phyloP scores from a whole-genome alignment of 37 sponge, comb jelly and placozoan genomes.

The Aphrocallistes beatrix region DNA sequence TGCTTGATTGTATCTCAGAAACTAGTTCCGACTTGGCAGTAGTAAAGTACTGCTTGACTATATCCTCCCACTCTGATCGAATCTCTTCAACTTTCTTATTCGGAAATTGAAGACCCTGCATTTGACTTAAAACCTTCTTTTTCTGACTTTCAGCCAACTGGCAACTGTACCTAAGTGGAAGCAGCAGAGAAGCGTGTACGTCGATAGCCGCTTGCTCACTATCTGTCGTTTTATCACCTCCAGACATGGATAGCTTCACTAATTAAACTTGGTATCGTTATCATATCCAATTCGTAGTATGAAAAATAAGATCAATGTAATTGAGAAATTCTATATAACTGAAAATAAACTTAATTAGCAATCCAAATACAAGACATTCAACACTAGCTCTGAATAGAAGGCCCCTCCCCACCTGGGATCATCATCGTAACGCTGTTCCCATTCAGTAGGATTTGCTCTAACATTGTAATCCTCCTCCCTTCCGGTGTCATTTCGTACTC shows the following conservation, averaged over 20 bases:
- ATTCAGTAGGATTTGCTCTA: slow-evolving; percentile 89
- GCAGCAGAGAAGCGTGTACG: neutral
- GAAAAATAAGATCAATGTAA: no score
- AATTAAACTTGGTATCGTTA: no score
- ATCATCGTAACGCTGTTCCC: slow-evolving; percentile 93
- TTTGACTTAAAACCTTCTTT: neutral
- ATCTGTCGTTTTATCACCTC: no score
- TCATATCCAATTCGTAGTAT: no score
- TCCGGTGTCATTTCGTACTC: slow-evolving; percentile 80
- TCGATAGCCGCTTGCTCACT: neutral
- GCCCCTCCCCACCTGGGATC: slow-evolving; percentile 85
- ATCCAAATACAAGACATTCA: no score
- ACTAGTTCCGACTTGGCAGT: neutral
- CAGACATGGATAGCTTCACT: no score
- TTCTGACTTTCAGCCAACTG: neutral
- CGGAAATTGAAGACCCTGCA: neutral
- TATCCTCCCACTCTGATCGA: neutral
- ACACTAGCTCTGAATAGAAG: slow-evolving; percentile 24
- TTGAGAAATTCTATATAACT: no score
- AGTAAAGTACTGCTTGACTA: neutral
- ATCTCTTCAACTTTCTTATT: neutral
- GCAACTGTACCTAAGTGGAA: neutral
- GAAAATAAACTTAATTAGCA: no score
- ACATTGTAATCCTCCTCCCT: slow-evolving; percentile 83
- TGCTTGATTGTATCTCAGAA: neutral